Percentiles rank a stretch among this genome's conserved stretches.
Evolutionary conservation across 1,140 invertebrate species (phyloP).

Genomic region (Stegodyphus dumicola): DNA sequence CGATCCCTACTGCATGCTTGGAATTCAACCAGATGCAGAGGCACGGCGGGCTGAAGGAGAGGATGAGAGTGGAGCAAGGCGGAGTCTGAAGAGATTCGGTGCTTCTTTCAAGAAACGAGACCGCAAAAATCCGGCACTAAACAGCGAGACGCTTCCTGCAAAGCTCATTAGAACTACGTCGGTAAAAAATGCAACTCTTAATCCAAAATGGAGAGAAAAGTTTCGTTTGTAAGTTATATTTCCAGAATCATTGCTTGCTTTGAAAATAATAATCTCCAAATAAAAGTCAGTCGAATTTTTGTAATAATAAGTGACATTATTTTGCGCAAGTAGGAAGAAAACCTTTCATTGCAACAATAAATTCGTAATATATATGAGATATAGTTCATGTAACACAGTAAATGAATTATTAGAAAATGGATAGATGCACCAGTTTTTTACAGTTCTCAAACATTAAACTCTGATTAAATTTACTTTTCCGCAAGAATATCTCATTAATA

Average conservation of each 20-base stretch:
- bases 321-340: too few relatives aligned
- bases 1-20: constrained; percentile 97
- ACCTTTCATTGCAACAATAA: too few relatives aligned
- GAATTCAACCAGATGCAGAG: constrained; percentile 74
- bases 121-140: constrained; percentile 20
- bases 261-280: neutral
- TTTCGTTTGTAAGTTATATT: constrained; percentile 88
- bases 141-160: constrained; percentile 79
- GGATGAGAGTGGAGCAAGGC: constrained; percentile 3
- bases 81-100: constrained; percentile 28
- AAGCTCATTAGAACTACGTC: constrained; percentile 92
- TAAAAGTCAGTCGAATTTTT: too few relatives aligned
- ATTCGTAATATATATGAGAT: too few relatives aligned
- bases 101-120: constrained; percentile 74
- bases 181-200: constrained; percentile 91
- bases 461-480: too few relatives aligned
- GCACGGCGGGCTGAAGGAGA: constrained; percentile 22
- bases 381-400: too few relatives aligned
- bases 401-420: too few relatives aligned
- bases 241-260: neutral
- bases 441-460: too few relatives aligned
- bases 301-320: too few relatives aligned
- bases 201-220: constrained; percentile 95
- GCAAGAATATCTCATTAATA: too few relatives aligned
- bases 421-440: too few relatives aligned